These are phyloP conservation scores for Rhabdophis nuchalis DNA, from an alignment of 2,797 vertebrate species.

Conservation along the genomic window DNA sequence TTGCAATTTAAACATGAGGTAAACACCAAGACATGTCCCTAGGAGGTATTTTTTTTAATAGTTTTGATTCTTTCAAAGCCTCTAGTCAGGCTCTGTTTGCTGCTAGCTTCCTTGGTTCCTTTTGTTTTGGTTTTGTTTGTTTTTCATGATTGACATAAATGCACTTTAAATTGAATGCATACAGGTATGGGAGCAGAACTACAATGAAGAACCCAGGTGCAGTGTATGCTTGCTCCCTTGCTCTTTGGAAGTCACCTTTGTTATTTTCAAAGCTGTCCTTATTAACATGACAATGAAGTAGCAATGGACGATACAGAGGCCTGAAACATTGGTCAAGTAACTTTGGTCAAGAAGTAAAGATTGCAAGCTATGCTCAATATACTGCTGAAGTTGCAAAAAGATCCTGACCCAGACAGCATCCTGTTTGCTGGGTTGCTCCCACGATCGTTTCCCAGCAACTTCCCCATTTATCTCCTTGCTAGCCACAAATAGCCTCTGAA, in stretches of 20 bases:
- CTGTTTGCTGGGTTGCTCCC: too few relatives aligned
- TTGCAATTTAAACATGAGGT: not conserved
- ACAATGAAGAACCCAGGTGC: not conserved
- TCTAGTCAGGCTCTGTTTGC: not conserved
- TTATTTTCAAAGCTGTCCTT: not conserved
- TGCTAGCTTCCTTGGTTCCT: not conserved
- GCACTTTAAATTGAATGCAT: not conserved
- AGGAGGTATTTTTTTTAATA: not conserved
- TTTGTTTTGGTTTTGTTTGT: not conserved
- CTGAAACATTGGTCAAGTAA: too few relatives aligned
- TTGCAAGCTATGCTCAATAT: too few relatives aligned
- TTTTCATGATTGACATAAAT: not conserved
- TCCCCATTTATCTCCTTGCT: too few relatives aligned
- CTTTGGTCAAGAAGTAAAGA: too few relatives aligned
- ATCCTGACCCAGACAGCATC: too few relatives aligned
- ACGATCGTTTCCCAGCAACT: too few relatives aligned
- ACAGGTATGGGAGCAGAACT: not conserved
- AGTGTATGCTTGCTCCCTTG: not conserved
- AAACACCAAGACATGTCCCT: not conserved
- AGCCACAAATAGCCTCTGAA: too few relatives aligned
- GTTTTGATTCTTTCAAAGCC: not conserved
- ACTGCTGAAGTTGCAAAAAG: too few relatives aligned
- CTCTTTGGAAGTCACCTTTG: not conserved
- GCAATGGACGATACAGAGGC: too few relatives aligned
- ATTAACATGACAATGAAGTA: not conserved